These are phyloP conservation scores for Drosophila sp. DNA, from an alignment of 1,140 invertebrate genomes.

Conservation along the genomic window DNA sequence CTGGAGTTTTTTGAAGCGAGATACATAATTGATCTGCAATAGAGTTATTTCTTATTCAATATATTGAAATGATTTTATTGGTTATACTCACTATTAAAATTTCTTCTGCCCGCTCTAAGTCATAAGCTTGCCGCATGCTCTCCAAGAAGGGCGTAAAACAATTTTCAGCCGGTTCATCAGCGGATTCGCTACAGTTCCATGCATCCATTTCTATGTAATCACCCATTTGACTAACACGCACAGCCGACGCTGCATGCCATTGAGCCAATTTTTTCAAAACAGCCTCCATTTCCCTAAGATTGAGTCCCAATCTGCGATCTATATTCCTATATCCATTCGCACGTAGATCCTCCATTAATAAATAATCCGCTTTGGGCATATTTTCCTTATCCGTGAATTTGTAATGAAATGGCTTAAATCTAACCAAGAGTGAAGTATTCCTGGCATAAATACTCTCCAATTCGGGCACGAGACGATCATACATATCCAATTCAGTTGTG, in stretches of 20 bases:
- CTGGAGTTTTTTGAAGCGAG: constrained; percentile 56
- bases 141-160: constrained; percentile 57
- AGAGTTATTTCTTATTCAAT: not conserved
- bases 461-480: constrained; percentile 60
- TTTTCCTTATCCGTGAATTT: constrained; percentile 39
- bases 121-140: constrained; percentile 55
- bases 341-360: constrained; percentile 60
- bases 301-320: constrained; percentile 84
- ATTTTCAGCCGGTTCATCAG: constrained; percentile 31
- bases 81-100: constrained; percentile 51
- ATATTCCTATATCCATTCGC: constrained; percentile 74
- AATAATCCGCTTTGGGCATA: constrained; percentile 50
- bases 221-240: constrained; percentile 45
- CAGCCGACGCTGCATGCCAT: constrained; percentile 84
- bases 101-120: constrained; percentile 50
- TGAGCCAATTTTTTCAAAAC: constrained; percentile 84
- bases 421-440: constrained; percentile 45
- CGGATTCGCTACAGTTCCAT: constrained; percentile 8
- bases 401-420: constrained; percentile 50
- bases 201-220: constrained; percentile 51
- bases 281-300: constrained; percentile 83
- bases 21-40: constrained; percentile 58
- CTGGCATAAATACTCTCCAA: constrained; percentile 56
- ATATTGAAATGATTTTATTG: not conserved
- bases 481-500: constrained; percentile 57